Base-by-base conservation (phyloP, 1,140 invertebrate species). In the Anastatus disparis region DNA sequence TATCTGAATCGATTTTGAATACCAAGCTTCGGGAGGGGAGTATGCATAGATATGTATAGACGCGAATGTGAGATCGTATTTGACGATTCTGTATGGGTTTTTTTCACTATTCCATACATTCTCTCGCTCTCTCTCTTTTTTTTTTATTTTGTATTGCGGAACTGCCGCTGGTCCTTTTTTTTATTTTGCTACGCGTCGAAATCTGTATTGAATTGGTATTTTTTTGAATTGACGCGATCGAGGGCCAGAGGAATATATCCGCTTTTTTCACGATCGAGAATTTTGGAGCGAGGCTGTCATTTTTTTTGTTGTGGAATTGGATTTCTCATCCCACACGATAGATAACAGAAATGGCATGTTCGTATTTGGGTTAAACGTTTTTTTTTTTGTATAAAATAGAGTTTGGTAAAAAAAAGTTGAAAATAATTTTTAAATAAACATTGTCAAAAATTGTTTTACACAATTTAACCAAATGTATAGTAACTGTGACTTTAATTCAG, bases 1-100 rank as follows among this genome's bases (percentile, higher is more conserved):
- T 71, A 71, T 66, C 55, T 62, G 40, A 65, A 71, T 71, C 62
- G 62, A 65, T 71, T 66, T 59, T 31, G n/a, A n/a, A n/a, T n/a
- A n/a, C 62, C 50, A 13, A 55, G 58, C 10, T n/a, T 70, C 24
- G 56, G 20, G 13, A 38, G n/a, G n/a, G n/a, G n/a, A n/a, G n/a
- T n/a, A n/a, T n/a, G n/a, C n/a, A n/a, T n/a, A n/a, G n/a, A n/a
- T n/a, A n/a, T n/a, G n/a, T n/a, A n/a, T n/a, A n/a, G n/a, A n/a
- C n/a, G n/a, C n/a, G n/a, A n/a, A n/a, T 38, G 48, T 46, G 26
- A 42, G 52, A 55, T 55, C 56, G 44, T 22, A 50, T 59, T 52
- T 38, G 31, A 7, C 27, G 31, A 35, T 50, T 59, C 56, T 22
- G 13, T 48, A 7, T 20, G 6, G 22, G 20, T 44, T 48, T 50